These are phyloP conservation scores for Morelia viridis DNA, from an alignment of 2,797 vertebrate species.

Conservation along the genomic window DNA sequence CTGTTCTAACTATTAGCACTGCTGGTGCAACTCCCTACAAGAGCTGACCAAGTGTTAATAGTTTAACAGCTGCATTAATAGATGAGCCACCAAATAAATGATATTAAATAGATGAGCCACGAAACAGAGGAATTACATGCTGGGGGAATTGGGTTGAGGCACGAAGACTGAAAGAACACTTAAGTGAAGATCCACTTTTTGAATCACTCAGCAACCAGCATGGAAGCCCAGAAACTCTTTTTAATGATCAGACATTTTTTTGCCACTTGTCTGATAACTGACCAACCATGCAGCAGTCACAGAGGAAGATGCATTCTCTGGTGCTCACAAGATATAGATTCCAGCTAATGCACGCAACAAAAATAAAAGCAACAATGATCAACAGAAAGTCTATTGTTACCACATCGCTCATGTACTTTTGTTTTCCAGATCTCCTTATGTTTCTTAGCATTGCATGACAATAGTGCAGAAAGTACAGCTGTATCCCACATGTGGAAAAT, in stretches of 20 bases:
- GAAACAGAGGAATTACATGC: not conserved
- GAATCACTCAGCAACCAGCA: not conserved
- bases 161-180: not conserved
- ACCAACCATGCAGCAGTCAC: not conserved
- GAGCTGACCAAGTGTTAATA: not conserved
- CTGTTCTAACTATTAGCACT: not conserved
- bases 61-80: not conserved
- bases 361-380: not conserved
- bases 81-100: not conserved
- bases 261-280: not conserved
- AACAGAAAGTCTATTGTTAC: not conserved
- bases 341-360: not conserved
- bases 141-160: not conserved
- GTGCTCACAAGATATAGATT: not conserved
- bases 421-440: not conserved
- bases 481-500: not conserved
- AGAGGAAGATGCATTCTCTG: not conserved
- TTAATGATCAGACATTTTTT: not conserved
- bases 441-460: not conserved
- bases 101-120: not conserved
- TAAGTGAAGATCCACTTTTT: not conserved
- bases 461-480: not conserved
- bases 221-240: not conserved
- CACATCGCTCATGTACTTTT: too few species aligned
- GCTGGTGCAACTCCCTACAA: not conserved